Base-by-base conservation (phyloP, 23 tunicate genomes). In the Ascidia mentula region DNA sequence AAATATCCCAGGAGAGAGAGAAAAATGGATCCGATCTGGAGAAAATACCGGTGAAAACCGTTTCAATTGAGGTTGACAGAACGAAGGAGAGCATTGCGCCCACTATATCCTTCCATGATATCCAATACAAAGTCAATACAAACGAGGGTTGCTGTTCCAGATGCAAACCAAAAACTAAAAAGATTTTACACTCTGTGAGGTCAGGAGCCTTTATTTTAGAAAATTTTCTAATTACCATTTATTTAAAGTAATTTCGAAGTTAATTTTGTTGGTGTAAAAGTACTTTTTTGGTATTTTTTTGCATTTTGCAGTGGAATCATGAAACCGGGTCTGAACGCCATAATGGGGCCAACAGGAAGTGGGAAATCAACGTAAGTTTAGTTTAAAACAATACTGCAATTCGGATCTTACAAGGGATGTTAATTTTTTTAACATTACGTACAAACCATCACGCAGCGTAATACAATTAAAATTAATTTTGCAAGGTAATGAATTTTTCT, bases 321-420 rank as follows among this genome's bases (percentile, higher is more conserved):
- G 75, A 74, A 46, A 22, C 85, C 85, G 38, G 85, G 85, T 22
- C 69, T 81, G 26, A 87, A 80, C 72, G 96, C 86, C 0, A 90
- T 90, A 77, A 90, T 90, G 96, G 96, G 96, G 6, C 88, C 96
- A 69, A 90, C 96, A 32, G 97, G 97, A 72, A 91, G 97, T 72
- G 97, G 97, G 72, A 91, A 91, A 73, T 86, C 97, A 40, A 69
- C 90, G 81, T 91, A 53, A 79, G 89, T 84, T 70, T 37, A 37
- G 17, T n/a, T n/a, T n/a, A n/a, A n/a, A n/a, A n/a, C n/a, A n/a
- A n/a, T n/a, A n/a, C n/a, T n/a, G n/a, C n/a, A n/a, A n/a, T n/a
- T n/a, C n/a, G n/a, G n/a, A n/a, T n/a, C n/a, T n/a, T n/a, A n/a
- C n/a, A n/a, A n/a, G n/a, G n/a, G n/a, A n/a, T n/a, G n/a, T n/a